Evolutionary conservation across 2,888 invertebrate species (phyloP), one percentile per base, ranked within the genome.

Genomic region (Eupithecia insigniata): DNA sequence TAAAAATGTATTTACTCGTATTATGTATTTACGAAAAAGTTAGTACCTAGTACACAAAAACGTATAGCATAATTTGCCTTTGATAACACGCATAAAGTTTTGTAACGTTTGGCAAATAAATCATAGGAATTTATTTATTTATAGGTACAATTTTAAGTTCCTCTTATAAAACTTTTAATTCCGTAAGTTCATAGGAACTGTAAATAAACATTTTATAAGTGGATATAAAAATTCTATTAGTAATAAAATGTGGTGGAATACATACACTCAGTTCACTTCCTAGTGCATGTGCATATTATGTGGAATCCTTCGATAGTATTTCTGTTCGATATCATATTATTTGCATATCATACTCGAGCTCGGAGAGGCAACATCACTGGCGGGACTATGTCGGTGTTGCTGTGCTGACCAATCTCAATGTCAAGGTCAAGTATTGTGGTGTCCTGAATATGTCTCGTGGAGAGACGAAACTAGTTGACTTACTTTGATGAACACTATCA

Each of bases 201-300:
- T 82, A 85, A 88, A 87, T 85, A 85, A 76, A 76, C 79, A 79
- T 78, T 76, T 72, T 76, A 76, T 70, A 69, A 69, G 70, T 76
- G 74, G 71, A 71, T 72, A 55, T 55, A 81, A 82, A 81, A 77
- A 83, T 78, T 81, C 83, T 79, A 75, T 80, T 78, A 80, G 83
- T 82, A 80, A 83, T 88, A 83, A 89, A 89, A 83, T 87, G 87
- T 78, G 89, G 88, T 89, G 76, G 72, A 81, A 84, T 83, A 81
- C 83, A 84, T 83, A 85, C 77, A 85, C 81, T 36, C 10, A 5
- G 36, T 18, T 34, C 10, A 64, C 36, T 64, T 64, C 64, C 64
- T 66, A 69, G 81, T 69, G 70, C 67, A 81, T 80, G 76, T 75
- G 51, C 76, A 74, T 18, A 75, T 51, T 51, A 58, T 22, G 51